A percentile compares a stretch with the other conserved stretches of the same genome.
phyloP scores from a whole-genome alignment of 2,888 invertebrate species.

The Onthophagus sagittarius region DNA sequence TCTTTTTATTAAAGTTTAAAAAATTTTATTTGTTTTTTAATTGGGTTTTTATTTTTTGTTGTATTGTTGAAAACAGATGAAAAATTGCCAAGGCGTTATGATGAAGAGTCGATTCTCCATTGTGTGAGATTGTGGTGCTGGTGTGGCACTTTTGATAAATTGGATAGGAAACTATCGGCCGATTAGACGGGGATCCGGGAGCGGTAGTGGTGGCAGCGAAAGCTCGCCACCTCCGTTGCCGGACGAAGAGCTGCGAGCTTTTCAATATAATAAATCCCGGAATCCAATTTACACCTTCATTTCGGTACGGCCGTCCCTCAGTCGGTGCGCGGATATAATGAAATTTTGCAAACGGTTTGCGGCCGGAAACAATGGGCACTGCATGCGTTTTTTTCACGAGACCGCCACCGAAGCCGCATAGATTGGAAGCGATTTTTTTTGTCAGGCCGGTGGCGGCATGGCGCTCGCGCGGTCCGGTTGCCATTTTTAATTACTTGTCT shows the following conservation, averaged over 20 bases:
- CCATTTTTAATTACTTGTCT: conserved; percentile 13
- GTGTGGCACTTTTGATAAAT: conserved; percentile 21
- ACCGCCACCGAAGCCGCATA: conserved; percentile 6
- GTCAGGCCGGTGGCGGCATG: background rate
- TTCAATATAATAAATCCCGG: conserved; percentile 22
- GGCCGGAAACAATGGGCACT: conserved; percentile 13
- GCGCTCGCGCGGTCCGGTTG: conserved; percentile 1
- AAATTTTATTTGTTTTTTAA: background rate
- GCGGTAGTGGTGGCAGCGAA: background rate
- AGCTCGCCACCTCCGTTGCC: background rate
- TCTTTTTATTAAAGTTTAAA: too few species aligned
- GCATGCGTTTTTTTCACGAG: conserved; percentile 6
- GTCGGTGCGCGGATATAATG: conserved; percentile 11
- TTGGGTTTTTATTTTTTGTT: background rate
- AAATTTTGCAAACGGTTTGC: conserved; percentile 14
- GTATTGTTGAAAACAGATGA: background rate
- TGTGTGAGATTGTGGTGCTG: background rate
- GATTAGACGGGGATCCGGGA: background rate
- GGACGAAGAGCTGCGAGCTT: conserved; percentile 3
- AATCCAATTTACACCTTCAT: conserved; percentile 22
- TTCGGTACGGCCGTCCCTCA: conserved; percentile 16
- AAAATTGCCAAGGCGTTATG: background rate
- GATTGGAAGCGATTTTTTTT: conserved; percentile 10
- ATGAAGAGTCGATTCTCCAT: background rate
- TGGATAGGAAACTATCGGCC: conserved; percentile 19